Percentiles rank a stretch among this genome's conserved stretches.
Evolutionary conservation across 2,888 invertebrate species (phyloP).

Genomic region (Pachydiplax longipennis): DNA sequence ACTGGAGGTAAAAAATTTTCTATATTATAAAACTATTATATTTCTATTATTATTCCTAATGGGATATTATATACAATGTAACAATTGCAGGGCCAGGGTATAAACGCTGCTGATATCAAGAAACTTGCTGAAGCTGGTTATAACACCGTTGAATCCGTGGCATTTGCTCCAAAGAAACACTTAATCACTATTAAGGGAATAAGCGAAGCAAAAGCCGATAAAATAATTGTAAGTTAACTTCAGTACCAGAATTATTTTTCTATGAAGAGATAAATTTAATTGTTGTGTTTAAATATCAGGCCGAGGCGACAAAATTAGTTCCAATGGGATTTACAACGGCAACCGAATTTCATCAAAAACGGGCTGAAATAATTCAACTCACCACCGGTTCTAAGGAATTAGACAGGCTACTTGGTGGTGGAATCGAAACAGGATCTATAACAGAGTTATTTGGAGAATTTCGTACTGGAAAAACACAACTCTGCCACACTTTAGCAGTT

Average conservation of each 20-base stretch:
- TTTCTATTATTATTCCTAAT: too few species aligned
- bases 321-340: conserved; percentile 99
- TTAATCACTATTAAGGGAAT: conserved; percentile 91
- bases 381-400: conserved; percentile 95
- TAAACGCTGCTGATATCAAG: conserved; percentile 88
- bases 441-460: conserved; percentile 99
- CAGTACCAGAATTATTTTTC: neutral
- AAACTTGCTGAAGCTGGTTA: conserved; percentile 93
- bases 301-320: conserved; percentile 90
- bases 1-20: conserved; percentile 69
- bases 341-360: conserved; percentile 92
- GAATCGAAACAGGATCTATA: conserved; percentile 97
- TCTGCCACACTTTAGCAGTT: conserved; percentile 96
- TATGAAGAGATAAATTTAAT: neutral
- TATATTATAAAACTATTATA: neutral
- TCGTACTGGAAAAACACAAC: conserved; percentile 95
- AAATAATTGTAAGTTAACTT: conserved; percentile 69
- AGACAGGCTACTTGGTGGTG: conserved; percentile 91
- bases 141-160: conserved; percentile 94
- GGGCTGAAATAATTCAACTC: conserved; percentile 93
- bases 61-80: neutral
- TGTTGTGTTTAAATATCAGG: conserved; percentile 55
- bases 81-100: conserved; percentile 81
- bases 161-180: conserved; percentile 92
- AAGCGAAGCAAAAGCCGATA: conserved; percentile 97